These are phyloP conservation scores for Poecilia wingei DNA, from an alignment of 2,797 vertebrate species.

Conservation along the genomic window DNA sequence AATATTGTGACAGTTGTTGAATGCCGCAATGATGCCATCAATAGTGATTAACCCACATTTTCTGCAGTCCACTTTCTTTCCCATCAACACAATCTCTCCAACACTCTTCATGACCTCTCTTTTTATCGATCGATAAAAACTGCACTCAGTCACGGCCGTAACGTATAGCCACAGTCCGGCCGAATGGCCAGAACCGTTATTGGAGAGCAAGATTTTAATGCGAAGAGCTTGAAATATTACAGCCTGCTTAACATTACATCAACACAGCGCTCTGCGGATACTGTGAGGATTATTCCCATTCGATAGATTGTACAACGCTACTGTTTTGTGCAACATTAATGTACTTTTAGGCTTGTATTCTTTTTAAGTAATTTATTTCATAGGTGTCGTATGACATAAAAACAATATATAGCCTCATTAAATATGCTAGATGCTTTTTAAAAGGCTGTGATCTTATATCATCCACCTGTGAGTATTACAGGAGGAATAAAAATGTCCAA, in stretches of 20 bases:
- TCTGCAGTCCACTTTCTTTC: not conserved
- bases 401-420: not conserved
- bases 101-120: not conserved
- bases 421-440: not conserved
- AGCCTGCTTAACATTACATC: not conserved
- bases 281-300: not conserved
- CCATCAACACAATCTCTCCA: not conserved
- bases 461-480: not conserved
- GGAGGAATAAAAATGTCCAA: not conserved
- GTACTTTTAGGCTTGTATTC: not conserved
- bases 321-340: not conserved
- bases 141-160: not conserved
- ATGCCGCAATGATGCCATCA: not conserved
- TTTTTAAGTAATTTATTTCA: not conserved
- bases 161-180: not conserved
- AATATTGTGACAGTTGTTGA: not conserved
- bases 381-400: not conserved
- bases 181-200: not conserved
- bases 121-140: not conserved
- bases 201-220: not conserved
- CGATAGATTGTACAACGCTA: not conserved
- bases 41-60: conserved; percentile 1
- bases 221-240: not conserved
- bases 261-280: not conserved
- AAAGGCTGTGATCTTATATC: not conserved